phyloP scores from a whole-genome alignment of 2,888 invertebrate genomes.

The Papilio protenor region DNA sequence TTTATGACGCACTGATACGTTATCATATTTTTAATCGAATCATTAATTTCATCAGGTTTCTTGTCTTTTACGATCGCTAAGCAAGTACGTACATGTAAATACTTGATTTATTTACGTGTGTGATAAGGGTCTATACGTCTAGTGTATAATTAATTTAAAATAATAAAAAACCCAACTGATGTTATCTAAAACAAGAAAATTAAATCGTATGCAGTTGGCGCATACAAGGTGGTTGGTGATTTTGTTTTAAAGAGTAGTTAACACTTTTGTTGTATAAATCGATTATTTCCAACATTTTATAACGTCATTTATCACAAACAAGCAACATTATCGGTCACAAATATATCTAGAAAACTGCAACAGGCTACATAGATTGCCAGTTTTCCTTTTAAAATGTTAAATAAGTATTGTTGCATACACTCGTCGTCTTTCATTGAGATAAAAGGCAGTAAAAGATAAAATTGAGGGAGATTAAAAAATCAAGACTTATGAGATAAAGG shows the following conservation, averaged over 20 bases:
- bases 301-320: neutral
- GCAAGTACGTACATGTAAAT: neutral
- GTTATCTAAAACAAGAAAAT: too few relatives aligned
- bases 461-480: neutral
- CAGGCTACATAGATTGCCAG: too few relatives aligned
- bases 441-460: neutral
- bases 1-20: neutral
- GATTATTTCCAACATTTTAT: too few relatives aligned
- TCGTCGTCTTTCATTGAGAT: neutral
- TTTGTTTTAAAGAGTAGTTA: too few relatives aligned
- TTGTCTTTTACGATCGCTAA: neutral
- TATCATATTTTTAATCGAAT: neutral
- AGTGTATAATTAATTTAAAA: too few relatives aligned
- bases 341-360: neutral
- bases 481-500: neutral
- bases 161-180: too few relatives aligned
- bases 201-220: too few relatives aligned
- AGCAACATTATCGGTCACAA: neutral
- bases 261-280: too few relatives aligned
- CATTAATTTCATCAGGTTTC: slow-evolving; percentile 1
- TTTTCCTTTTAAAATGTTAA: neutral
- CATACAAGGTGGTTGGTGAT: too few relatives aligned
- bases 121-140: neutral
- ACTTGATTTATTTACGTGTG: neutral
- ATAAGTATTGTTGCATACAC: neutral